phyloP scores from a whole-genome alignment of 2,888 invertebrate genomes.

The Stenichneumon culpator region DNA sequence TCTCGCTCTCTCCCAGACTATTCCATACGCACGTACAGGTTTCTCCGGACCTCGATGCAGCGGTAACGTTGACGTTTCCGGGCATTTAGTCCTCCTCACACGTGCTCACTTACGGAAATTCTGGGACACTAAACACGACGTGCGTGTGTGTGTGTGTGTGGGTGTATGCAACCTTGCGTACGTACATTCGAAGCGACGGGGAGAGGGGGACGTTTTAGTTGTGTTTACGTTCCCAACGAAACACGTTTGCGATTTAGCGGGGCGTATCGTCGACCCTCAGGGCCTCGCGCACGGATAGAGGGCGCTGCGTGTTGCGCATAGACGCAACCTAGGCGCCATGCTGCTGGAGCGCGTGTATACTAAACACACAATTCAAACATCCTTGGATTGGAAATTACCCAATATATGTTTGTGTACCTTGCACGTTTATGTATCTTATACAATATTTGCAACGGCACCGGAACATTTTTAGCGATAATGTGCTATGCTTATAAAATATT shows the following conservation, averaged over 20 bases:
- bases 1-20: conserved; percentile 19
- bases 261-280: background rate
- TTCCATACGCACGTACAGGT: conserved; percentile 57
- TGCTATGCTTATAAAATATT: background rate
- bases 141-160: background rate
- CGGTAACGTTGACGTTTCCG: conserved; percentile 11
- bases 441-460: background rate
- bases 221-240: conserved; percentile 20
- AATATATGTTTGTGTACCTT: background rate
- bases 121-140: conserved; percentile 31
- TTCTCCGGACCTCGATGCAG: conserved; percentile 43
- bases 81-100: conserved; percentile 40
- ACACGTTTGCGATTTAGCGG: background rate
- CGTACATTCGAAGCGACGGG: conserved; percentile 10
- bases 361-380: conserved; percentile 6
- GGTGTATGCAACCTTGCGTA: background rate
- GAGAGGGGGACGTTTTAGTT: too few species aligned
- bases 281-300: background rate
- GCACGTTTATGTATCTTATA: background rate
- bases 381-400: background rate
- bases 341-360: background rate
- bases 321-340: background rate
- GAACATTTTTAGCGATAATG: background rate
- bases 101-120: conserved; percentile 62
- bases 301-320: conserved; percentile 12